phyloP scores from a whole-genome alignment of 1,140 invertebrate genomes.

The Bombus fervidus region DNA sequence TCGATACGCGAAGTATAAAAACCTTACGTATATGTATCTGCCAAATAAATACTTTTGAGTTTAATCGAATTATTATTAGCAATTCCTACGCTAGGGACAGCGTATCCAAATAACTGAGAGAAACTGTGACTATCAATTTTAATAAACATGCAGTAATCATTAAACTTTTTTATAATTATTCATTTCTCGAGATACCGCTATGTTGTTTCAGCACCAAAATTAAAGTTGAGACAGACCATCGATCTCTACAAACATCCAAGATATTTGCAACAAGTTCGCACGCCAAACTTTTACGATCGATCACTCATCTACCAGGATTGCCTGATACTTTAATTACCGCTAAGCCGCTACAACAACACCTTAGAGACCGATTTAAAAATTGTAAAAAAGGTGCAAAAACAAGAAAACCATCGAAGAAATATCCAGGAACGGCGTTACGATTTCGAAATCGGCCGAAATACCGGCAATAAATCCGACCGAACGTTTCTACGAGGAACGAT shows the following conservation, averaged over 20 bases:
- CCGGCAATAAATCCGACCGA: constrained; percentile 44
- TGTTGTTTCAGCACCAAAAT: too few species aligned
- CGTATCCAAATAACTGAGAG: too few species aligned
- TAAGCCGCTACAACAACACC: too few species aligned
- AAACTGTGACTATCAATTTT: too few species aligned
- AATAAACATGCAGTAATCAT: too few species aligned
- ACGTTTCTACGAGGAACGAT: constrained; percentile 35
- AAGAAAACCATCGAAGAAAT: neutral
- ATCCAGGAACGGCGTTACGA: constrained; percentile 25
- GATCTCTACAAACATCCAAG: neutral
- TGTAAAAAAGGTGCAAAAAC: neutral
- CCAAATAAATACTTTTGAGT: too few species aligned
- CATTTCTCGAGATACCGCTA: too few species aligned
- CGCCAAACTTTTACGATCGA: neutral
- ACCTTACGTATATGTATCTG: too few species aligned
- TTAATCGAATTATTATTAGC: too few species aligned
- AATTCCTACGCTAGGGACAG: too few species aligned
- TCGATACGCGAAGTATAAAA: too few species aligned
- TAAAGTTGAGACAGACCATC: neutral
- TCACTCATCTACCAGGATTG: neutral
- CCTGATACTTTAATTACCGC: neutral
- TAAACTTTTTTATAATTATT: too few species aligned
- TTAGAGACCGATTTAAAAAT: neutral
- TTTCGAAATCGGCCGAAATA: constrained; percentile 43
- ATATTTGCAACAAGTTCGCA: neutral